Evolutionary conservation across 2,888 invertebrate species (phyloP), one percentile per base, ranked within the genome.

Genomic region (Abrostola triplasia): DNA sequence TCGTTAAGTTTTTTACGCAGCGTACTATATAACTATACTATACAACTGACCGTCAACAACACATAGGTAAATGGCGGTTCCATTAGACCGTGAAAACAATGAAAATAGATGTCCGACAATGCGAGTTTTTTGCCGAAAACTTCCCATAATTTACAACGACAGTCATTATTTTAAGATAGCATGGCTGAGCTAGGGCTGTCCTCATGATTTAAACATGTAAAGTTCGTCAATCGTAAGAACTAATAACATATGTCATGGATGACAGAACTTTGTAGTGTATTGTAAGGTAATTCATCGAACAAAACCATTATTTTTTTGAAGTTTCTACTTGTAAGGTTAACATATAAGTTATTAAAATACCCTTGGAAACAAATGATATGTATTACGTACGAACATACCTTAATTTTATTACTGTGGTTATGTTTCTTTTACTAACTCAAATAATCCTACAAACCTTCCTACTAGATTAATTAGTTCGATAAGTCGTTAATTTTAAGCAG

Each of bases 121-220:
- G 38, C 35, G 41, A 48, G 9, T 57, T 67, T 77, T 70, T 71
- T 73, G 53, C 57, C 57, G 10, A 38, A 63, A 67, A 51, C 41
- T 74, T 77, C 77, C 48, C 77, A 80, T 66, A 52, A 54, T 73
- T 76, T 70, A 5, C 36, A 57, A 52, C 0, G 54, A 48, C 54
- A 5, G 67, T 52, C 59, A 65, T 50, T 37, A 40, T 50, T 58
- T 44, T 36, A 35, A 37, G 24, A 59, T 12, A 60, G 51, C 44
- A 54, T n/a, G 47, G 24, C 40, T 40, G 10, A 42, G 40, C 12
- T 66, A 64, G 63, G 66, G 53, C 55, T 65, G 38, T 35, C 48
- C 24, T 48, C 51, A 50, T 36, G 13, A 47, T 40, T 47, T n/a
- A 12, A 11, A 44, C n/a, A 59, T 24, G 9, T n/a, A n/a, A n/a